Conservation (phyloP, 2,797 vertebrate genomes). For the Pseudochirops cupreus region DNA sequence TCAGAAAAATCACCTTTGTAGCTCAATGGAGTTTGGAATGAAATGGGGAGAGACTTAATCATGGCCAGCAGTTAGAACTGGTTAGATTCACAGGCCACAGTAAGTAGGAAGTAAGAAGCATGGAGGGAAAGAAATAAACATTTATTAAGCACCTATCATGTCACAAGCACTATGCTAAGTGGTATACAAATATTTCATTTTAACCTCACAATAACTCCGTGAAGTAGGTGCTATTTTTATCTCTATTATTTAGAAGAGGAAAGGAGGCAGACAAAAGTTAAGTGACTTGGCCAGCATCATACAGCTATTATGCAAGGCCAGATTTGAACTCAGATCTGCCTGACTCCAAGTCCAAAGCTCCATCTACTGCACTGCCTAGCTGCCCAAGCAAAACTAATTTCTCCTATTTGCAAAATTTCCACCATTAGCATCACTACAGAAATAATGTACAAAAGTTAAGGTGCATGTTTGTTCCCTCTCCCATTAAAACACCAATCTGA, state of each 20-base stretch:
- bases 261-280: background rate
- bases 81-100: background rate
- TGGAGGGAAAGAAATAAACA: background rate
- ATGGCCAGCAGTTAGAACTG: background rate
- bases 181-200: background rate
- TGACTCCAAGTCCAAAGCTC: background rate
- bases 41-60: background rate
- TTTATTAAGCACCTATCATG: background rate
- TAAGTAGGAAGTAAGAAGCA: background rate
- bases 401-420: background rate
- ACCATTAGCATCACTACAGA: background rate
- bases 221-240: background rate
- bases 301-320: background rate
- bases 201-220: background rate
- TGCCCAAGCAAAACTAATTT: background rate
- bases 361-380: background rate
- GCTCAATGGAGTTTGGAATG: background rate
- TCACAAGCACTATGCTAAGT: background rate
- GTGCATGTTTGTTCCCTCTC: background rate
- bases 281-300: background rate
- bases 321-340: background rate
- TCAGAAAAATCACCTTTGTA: background rate
- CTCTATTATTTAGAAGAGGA: background rate
- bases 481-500: background rate
- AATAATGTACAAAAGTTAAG: background rate